These are phyloP conservation scores for Lepas anatifera DNA, from an alignment of 2,888 invertebrate genomes.

Conservation along the genomic window DNA sequence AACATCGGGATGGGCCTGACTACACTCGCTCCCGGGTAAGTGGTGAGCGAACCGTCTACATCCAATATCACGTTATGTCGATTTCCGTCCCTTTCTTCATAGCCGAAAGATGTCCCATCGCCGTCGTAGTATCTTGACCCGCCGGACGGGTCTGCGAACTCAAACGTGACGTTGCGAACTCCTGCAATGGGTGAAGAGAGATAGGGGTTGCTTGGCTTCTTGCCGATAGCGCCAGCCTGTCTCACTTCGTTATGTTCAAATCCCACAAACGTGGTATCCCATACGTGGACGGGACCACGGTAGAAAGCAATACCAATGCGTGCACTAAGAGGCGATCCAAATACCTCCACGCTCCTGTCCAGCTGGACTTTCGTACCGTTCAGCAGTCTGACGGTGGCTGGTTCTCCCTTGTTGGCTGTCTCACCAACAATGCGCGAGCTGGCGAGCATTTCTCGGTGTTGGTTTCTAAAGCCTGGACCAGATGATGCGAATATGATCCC, in stretches of 20 bases:
- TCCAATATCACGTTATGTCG: not conserved
- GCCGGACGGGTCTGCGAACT: not conserved
- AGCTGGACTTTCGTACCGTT: not conserved
- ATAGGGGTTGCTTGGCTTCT: not conserved
- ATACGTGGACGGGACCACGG: not conserved
- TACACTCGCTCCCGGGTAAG: not conserved
- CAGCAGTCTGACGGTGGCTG: too few species aligned
- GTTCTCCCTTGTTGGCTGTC: not conserved
- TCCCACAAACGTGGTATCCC: not conserved
- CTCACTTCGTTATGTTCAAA: not conserved
- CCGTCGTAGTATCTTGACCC: not conserved
- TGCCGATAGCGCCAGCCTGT: not conserved
- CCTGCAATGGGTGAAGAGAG: not conserved
- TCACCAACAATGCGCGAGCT: conserved; percentile 7
- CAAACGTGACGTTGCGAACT: not conserved
- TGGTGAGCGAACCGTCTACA: not conserved
- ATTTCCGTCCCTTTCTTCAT: not conserved
- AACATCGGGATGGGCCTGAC: not conserved
- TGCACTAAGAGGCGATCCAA: not conserved
- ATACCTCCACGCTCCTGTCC: too few species aligned
- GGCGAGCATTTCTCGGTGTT: not conserved
- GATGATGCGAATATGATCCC: not conserved
- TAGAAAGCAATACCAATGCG: not conserved
- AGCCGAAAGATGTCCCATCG: not conserved
- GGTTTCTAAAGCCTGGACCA: not conserved